Percentiles rank a stretch among this genome's conserved stretches.
phyloP scores from a whole-genome alignment of 53 echinoderm and acorn worm species.

The Arbacia lixula region DNA sequence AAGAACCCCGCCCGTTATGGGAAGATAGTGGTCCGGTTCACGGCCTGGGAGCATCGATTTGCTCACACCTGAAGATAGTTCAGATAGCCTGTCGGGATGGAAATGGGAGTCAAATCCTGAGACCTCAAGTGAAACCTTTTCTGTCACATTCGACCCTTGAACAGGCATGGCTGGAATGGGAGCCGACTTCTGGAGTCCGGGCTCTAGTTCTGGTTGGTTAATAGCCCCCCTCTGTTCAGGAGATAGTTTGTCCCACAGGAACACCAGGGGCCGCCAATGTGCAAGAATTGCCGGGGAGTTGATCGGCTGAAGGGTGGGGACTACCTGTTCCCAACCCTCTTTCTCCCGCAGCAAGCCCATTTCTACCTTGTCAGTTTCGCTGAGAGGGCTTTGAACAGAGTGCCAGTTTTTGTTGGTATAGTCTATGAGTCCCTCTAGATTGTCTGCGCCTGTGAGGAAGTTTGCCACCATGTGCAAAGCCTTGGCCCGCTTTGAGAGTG shows the following conservation, averaged over 20 bases:
- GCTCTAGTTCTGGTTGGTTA: background rate
- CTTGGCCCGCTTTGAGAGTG: too few species aligned
- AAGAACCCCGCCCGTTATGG: constrained; percentile 18
- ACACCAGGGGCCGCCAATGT: background rate
- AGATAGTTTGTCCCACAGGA: background rate
- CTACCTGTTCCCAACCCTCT: background rate
- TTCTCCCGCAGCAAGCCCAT: background rate
- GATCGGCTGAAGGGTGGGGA: background rate
- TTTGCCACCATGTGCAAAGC: background rate
- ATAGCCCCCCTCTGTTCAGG: background rate
- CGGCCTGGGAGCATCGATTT: constrained; percentile 1
- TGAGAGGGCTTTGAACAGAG: too few species aligned
- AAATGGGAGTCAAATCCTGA: background rate
- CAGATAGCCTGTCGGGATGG: background rate
- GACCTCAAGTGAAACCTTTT: too few species aligned
- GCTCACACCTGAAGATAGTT: too few species aligned
- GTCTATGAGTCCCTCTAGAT: background rate
- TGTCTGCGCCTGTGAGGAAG: background rate
- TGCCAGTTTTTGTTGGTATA: background rate
- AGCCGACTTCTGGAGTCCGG: background rate
- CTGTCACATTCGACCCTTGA: background rate
- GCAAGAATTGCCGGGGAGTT: background rate
- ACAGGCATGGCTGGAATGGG: background rate
- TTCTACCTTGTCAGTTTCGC: background rate
- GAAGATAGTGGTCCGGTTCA: constrained; percentile 7